A percentile compares a stretch with the other conserved stretches of the same genome.
Conservation (phyloP, 1,140 invertebrate species). For the Hydropsyche tenuis region DNA sequence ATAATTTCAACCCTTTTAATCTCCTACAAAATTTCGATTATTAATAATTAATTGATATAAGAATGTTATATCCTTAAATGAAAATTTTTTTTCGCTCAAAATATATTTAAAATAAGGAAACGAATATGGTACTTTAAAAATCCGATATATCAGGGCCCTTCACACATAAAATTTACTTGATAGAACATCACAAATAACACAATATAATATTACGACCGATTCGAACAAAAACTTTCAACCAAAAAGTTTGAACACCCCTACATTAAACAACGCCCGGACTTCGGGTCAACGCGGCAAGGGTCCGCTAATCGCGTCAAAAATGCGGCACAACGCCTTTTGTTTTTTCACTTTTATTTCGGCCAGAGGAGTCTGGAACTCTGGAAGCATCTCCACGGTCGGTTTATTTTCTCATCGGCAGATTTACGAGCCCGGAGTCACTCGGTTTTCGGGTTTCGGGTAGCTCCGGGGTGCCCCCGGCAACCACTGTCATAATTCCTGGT, state of each 20-base stretch:
- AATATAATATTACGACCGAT: too few relatives aligned
- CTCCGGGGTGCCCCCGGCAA: background rate
- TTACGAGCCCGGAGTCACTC: conserved; percentile 28
- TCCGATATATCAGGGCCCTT: too few relatives aligned
- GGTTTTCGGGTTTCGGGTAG: background rate
- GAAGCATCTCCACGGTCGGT: background rate
- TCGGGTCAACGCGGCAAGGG: background rate
- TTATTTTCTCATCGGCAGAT: conserved; percentile 36
- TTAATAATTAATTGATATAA: too few relatives aligned
- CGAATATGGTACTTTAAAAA: too few relatives aligned
- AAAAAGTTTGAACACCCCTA: background rate
- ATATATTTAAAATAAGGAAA: too few relatives aligned
- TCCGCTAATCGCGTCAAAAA: conserved; percentile 24
- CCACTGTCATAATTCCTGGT: conserved; percentile 20
- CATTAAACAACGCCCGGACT: background rate
- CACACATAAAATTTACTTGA: too few relatives aligned
- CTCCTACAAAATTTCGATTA: too few relatives aligned
- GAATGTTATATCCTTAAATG: background rate
- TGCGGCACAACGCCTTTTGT: conserved; percentile 5
- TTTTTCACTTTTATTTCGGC: background rate
- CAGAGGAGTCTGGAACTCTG: conserved; percentile 10
- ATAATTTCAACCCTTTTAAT: background rate
- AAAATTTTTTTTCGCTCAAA: background rate
- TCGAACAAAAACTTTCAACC: background rate
- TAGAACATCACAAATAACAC: too few relatives aligned